A percentile compares a stretch with the other conserved stretches of the same genome.
These are phyloP conservation scores for Chaunax sp. DNA, from an alignment of 2,797 vertebrate species.

Conservation along the genomic window DNA sequence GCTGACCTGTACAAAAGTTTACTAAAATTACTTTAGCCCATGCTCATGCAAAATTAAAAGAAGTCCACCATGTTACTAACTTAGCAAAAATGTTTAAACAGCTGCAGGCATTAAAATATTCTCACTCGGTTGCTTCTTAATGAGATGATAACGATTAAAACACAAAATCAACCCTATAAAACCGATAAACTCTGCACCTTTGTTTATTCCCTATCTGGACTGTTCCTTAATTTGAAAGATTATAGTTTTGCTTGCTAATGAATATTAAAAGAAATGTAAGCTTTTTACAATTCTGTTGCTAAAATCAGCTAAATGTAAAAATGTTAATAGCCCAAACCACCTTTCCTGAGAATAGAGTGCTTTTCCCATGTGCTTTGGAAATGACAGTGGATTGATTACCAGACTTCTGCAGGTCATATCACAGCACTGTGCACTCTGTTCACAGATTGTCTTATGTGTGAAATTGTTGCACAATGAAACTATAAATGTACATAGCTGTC, in stretches of 20 bases:
- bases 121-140: slow-evolving; percentile 19
- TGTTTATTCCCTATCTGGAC: slow-evolving; percentile 10
- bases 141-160: slow-evolving; percentile 14
- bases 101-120: slow-evolving; percentile 34
- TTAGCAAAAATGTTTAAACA: slow-evolving; percentile 40
- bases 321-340: slow-evolving; percentile 33
- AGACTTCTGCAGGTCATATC: slow-evolving; percentile 41
- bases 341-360: slow-evolving; percentile 20
- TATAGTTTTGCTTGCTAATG: background rate
- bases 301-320: slow-evolving; percentile 5
- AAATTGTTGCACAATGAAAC: too few species aligned
- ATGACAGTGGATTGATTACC: slow-evolving; percentile 40
- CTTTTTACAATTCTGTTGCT: too few species aligned
- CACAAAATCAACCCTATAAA: slow-evolving; percentile 1
- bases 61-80: slow-evolving; percentile 22
- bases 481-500: too few species aligned
- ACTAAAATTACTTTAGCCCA: slow-evolving; percentile 24
- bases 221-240: background rate
- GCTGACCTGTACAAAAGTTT: slow-evolving; percentile 35
- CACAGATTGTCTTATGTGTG: too few species aligned
- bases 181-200: background rate
- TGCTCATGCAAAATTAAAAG: slow-evolving; percentile 22
- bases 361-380: slow-evolving; percentile 13
- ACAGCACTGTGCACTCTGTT: background rate
- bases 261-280: too few species aligned